Base-by-base conservation (phyloP, 2,113 vertebrate genomes). In the Camelus dromedarius region DNA sequence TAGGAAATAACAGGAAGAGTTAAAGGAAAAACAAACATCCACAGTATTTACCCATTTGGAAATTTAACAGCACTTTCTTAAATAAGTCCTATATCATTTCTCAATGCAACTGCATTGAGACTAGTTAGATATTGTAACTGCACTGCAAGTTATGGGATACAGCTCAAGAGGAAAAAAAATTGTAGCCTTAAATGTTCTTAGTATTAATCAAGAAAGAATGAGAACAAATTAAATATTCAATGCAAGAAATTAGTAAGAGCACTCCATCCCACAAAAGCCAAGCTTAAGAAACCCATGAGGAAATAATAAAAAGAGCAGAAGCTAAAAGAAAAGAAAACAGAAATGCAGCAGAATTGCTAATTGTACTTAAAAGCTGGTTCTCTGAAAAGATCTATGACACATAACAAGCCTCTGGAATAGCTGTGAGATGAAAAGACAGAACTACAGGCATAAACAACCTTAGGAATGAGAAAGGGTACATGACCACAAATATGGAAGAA, bases 141-240 rank as follows among this genome's bases (percentile, higher is more conserved):
- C 7, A 64, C 62, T 66, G 86, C 32, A 83, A 54, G 14, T 82
- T 92, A 73, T 69, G 26, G 16, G 13, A 70, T 62, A 11, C 6
- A 90, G 32, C n/a, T n/a, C 60, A 83, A 93, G 32, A 66, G 30
- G 24, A 58, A 66, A 48, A 46, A 62, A 9, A 48, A 86, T 0
- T 89, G 13, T 80, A 88, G 48, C 38, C 85, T 97, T 96, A 89
- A 95, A 76, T 75, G 62, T 16, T 91, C 54, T 91, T 89, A 42
- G 14, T 54, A 93, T 76, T 97, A 96, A 94, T 87, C 77, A 95
- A 73, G 67, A 95, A 92, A 92, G 86, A 96, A 96, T 77, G 81
- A 81, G 95, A 97, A 97, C 32, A 94, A 94, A 94, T 81, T 91
- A 18, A 96, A 89, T 50, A 81, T 88, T 94, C 38, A 97, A 76